Evolutionary conservation across 2,797 vertebrate genomes (phyloP).

Genomic region (Lutjanus campechanus): DNA sequence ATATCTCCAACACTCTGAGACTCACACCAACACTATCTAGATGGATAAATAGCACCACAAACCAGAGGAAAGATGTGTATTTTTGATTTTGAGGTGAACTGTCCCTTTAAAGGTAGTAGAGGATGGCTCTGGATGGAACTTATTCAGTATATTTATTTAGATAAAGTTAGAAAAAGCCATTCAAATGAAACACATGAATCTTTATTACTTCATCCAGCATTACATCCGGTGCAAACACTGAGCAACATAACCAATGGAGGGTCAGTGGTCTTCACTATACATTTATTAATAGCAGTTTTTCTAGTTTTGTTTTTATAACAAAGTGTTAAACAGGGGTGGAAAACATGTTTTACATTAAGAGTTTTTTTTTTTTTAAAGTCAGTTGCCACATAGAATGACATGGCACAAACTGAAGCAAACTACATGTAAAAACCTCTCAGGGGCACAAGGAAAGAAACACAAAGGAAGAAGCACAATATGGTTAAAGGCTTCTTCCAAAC

Average conservation of each 20-base stretch:
- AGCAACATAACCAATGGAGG: constrained; percentile 69
- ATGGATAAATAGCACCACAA: too few relatives aligned
- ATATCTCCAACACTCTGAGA: too few relatives aligned
- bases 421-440: constrained; percentile 74
- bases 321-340: constrained; percentile 84
- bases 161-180: constrained; percentile 20
- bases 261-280: constrained; percentile 87
- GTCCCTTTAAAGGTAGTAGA: too few relatives aligned
- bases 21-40: too few relatives aligned
- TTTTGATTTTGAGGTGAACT: too few relatives aligned
- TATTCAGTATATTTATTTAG: background rate
- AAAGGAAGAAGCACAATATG: constrained; percentile 77
- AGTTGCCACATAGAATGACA: constrained; percentile 82
- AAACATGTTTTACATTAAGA: constrained; percentile 81
- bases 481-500: constrained; percentile 85
- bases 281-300: constrained; percentile 83
- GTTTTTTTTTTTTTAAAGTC: constrained; percentile 55
- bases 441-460: constrained; percentile 80
- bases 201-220: constrained; percentile 82
- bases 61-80: too few relatives aligned
- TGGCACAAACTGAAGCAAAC: constrained; percentile 87
- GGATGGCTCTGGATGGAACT: background rate
- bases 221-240: constrained; percentile 81
- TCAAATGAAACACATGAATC: constrained; percentile 69
- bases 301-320: constrained; percentile 85